Percentiles rank a stretch among this genome's conserved stretches.
Conservation (phyloP, 30 jellyfish, hydroid and myxozoan genomes). For the Aurelia aurita complex sp. Pacific region DNA sequence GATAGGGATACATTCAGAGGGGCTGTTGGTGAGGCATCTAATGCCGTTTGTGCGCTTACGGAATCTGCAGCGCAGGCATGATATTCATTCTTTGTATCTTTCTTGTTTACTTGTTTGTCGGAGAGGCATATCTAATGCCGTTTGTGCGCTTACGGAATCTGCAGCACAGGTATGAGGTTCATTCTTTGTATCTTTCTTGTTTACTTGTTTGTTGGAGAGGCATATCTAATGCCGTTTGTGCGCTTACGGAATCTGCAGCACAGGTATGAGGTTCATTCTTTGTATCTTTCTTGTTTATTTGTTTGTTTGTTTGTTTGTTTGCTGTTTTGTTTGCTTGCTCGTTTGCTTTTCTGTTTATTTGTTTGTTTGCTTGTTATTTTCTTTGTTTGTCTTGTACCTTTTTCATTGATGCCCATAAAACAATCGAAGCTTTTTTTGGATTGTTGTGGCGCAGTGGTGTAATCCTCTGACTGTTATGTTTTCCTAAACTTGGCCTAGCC, state of each 20-base stretch:
- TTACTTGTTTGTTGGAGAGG: slow-evolving; percentile 50
- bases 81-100: no score
- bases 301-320: not conserved
- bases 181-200: no score
- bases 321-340: no score
- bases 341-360: no score
- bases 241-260: slow-evolving; percentile 97
- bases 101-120: not conserved
- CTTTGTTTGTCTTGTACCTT: no score
- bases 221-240: slow-evolving; percentile 96
- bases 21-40: slow-evolving; percentile 93
- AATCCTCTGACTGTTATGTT: no score
- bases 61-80: slow-evolving; percentile 98
- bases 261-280: slow-evolving; percentile 56
- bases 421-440: no score
- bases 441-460: no score
- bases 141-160: slow-evolving; percentile 95
- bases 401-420: no score
- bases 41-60: slow-evolving; percentile 95
- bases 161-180: slow-evolving; percentile 85
- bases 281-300: no score
- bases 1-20: slow-evolving; percentile 82
- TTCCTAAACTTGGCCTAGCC: no score
- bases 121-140: slow-evolving; percentile 97
- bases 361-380: no score